Conservation (phyloP, 2,888 invertebrate genomes). For the Anticlea derivata region DNA sequence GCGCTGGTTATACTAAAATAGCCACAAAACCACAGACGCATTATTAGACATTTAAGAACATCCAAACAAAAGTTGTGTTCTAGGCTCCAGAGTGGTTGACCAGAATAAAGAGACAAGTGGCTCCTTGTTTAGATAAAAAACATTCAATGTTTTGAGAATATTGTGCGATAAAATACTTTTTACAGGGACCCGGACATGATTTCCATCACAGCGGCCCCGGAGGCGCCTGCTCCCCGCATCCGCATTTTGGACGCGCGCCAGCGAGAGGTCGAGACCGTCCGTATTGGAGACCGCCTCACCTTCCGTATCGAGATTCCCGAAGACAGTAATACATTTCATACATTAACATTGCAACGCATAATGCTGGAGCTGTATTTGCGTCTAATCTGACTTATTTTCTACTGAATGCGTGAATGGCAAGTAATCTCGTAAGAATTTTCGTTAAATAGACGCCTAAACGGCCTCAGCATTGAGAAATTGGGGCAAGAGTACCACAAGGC, state of each 20-base stretch:
- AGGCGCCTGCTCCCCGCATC: conserved; percentile 96
- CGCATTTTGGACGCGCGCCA: conserved; percentile 93
- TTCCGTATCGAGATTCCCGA: conserved; percentile 98
- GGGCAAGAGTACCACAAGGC: conserved; percentile 19
- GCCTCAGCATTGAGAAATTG: conserved; percentile 4
- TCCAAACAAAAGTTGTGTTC: background rate
- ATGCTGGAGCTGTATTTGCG: conserved; percentile 9
- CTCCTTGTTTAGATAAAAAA: too few species aligned
- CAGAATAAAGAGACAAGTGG: too few species aligned
- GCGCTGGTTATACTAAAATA: background rate
- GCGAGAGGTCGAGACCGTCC: conserved; percentile 96
- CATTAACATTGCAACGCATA: background rate
- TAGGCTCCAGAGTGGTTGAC: background rate
- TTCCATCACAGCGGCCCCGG: conserved; percentile 96
- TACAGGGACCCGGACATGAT: conserved; percentile 96
- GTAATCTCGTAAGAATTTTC: background rate
- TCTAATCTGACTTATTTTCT: background rate
- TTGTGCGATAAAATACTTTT: conserved; percentile 18
- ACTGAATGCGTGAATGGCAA: background rate
- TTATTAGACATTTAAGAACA: background rate
- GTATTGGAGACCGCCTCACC: conserved; percentile 96
- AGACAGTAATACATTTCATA: conserved; percentile 89
- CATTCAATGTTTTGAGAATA: too few species aligned
- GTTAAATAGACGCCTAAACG: background rate
- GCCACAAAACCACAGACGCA: background rate